Base-by-base conservation (phyloP, 23 tunicate genomes). In the Botrylloides violaceus region DNA sequence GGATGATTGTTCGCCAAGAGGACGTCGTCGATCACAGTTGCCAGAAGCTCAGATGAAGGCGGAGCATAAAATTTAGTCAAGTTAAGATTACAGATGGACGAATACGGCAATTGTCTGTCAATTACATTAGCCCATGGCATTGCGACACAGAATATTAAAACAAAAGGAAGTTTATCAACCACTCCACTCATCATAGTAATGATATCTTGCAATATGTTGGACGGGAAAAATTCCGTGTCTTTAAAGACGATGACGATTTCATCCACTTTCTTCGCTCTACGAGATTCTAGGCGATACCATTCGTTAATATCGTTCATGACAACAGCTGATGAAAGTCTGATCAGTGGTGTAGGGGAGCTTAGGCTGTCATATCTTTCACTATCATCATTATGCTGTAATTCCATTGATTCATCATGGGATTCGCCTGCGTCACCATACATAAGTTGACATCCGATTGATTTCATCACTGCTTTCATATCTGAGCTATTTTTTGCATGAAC, bases 101-200 rank as follows among this genome's bases (percentile, higher is more conserved):
- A 80, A 49, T 86, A 84, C 28, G 86, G 73, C 5, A 86, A 55
- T 9, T 75, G 95, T 3, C 86, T 81, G 27, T 80, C 62, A 5
- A 84, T 65, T 1, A 81, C 79, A 21, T 70, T 79, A 0, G 61
- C 24, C 95, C 95, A 86, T n/a, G 95, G 75, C 9, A 84, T 86
- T 9, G 95, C 83, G 32, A 86, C 72, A 3, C 95, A 84, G 43
- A 86, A 71, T 4, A 86, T 73, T n/a, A 86, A 58, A 2, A 81
- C 64, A 21, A 86, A 20, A 28, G 83, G 83, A 28, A 86, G 60
- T 2, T 49, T 25, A 0, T 30, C 28, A 6, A 56, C 68, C 55
- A 66, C 70, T 6, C 43, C 39, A 37, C 92, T 84, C 30, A 72
- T 29, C 80, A 73, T 87, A 18, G 77, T n/a, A 19, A 87, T 81